phyloP scores from a whole-genome alignment of 1,140 invertebrate species.

The Venustaconcha ellipsiformis region DNA sequence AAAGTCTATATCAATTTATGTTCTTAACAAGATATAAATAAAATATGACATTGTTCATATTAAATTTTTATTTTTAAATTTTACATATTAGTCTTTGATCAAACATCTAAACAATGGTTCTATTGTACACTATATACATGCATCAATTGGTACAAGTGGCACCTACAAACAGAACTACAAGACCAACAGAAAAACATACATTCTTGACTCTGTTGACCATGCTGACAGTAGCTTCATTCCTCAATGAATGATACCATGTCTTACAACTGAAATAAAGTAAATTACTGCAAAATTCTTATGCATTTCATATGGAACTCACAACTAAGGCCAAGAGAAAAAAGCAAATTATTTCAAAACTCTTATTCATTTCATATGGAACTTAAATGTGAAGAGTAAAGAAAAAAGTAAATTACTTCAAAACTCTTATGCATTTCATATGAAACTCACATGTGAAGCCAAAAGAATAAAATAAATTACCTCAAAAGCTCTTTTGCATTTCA shows the following conservation, averaged over 20 bases:
- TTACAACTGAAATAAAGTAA: neutral
- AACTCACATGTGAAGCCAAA: constrained; percentile 84
- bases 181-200: neutral
- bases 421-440: constrained; percentile 85
- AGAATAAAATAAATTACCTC: constrained; percentile 72
- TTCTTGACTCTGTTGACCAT: neutral
- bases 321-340: constrained; percentile 74
- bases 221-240: neutral
- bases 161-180: neutral
- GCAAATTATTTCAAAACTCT: constrained; percentile 80
- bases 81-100: too few species aligned
- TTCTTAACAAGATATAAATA: neutral
- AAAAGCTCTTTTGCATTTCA: constrained; percentile 86
- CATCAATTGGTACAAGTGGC: too few species aligned
- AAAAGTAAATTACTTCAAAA: constrained; percentile 77
- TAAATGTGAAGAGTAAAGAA: constrained; percentile 81
- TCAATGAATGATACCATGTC: neutral
- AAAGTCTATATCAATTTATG: too few species aligned
- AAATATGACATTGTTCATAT: neutral
- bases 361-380: constrained; percentile 86
- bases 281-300: constrained; percentile 85
- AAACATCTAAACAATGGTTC: too few species aligned
- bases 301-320: constrained; percentile 88
- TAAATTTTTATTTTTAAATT: neutral
- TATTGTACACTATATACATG: too few species aligned